These are phyloP conservation scores for Pogonus chalceus DNA, from an alignment of 1,140 invertebrate species.

Conservation along the genomic window DNA sequence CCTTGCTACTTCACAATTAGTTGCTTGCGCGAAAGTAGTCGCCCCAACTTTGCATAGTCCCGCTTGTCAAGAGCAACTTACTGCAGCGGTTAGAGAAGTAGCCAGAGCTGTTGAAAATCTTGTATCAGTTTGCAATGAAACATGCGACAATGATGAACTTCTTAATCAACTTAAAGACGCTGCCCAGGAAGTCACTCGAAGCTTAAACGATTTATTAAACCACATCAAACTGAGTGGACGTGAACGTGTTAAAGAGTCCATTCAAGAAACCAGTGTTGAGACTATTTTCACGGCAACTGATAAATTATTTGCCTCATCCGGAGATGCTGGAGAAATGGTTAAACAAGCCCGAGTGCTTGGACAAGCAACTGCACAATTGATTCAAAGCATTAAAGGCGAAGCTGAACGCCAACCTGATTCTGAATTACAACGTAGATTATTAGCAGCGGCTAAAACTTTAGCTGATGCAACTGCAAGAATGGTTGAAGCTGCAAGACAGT, in stretches of 20 bases:
- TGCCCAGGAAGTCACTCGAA: constrained; percentile 79
- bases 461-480: constrained; percentile 93
- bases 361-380: constrained; percentile 84
- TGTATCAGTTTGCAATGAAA: constrained; percentile 73
- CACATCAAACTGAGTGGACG: constrained; percentile 62
- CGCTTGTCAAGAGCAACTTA: constrained; percentile 88
- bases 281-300: constrained; percentile 86
- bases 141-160: constrained; percentile 53
- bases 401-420: constrained; percentile 81
- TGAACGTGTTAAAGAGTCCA: constrained; percentile 40
- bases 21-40: constrained; percentile 92
- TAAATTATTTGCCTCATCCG: constrained; percentile 69
- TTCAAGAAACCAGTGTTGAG: constrained; percentile 72
- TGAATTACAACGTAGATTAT: constrained; percentile 76
- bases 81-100: constrained; percentile 87
- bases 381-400: constrained; percentile 88
- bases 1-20: constrained; percentile 91
- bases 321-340: constrained; percentile 89
- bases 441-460: constrained; percentile 85
- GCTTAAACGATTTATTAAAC: constrained; percentile 81
- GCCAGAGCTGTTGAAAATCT: constrained; percentile 84
- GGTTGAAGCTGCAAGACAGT: constrained; percentile 91
- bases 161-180: constrained; percentile 72
- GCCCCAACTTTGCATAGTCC: constrained; percentile 77
- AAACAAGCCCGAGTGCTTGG: constrained; percentile 85